Evolutionary conservation across 2,797 vertebrate species (phyloP).

Genomic region (Acipenser ruthenus): DNA sequence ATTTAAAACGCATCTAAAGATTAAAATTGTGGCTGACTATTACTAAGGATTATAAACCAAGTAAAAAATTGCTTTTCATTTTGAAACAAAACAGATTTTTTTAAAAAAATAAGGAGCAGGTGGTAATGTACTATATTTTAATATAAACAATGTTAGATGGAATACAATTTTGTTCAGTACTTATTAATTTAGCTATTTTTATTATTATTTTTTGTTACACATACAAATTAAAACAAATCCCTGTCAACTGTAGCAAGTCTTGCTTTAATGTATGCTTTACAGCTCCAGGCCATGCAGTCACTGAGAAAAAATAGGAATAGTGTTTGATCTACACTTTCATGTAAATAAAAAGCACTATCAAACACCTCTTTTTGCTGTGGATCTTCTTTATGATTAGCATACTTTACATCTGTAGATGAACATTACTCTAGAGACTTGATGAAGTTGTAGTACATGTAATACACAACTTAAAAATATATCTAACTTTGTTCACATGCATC

Average conservation of each 20-base stretch:
- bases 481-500: too few relatives aligned
- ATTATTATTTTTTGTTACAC: slow-evolving; percentile 27
- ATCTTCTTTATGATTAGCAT: slow-evolving; percentile 65
- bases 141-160: slow-evolving; percentile 36
- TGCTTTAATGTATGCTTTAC: slow-evolving; percentile 63
- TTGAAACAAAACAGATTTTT: slow-evolving; percentile 65
- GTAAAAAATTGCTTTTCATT: slow-evolving; percentile 74
- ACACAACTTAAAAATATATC: too few relatives aligned
- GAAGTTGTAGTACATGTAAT: slow-evolving; percentile 33
- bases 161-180: slow-evolving; percentile 28
- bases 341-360: slow-evolving; percentile 61
- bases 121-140: slow-evolving; percentile 46
- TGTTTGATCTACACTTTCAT: slow-evolving; percentile 67
- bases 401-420: slow-evolving; percentile 60
- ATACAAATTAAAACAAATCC: slow-evolving; percentile 70
- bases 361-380: slow-evolving; percentile 58
- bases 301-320: slow-evolving; percentile 49
- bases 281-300: slow-evolving; percentile 60
- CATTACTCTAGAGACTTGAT: slow-evolving; percentile 59
- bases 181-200: slow-evolving; percentile 18
- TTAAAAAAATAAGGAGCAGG: slow-evolving; percentile 56
- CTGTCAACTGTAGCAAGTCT: slow-evolving; percentile 66
- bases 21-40: slow-evolving; percentile 76
- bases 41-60: slow-evolving; percentile 72
- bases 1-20: slow-evolving; percentile 82